Percentiles rank a stretch among this genome's conserved stretches.
These are phyloP conservation scores for Hydriomena furcata DNA, from an alignment of 2,888 invertebrate genomes.

Conservation along the genomic window DNA sequence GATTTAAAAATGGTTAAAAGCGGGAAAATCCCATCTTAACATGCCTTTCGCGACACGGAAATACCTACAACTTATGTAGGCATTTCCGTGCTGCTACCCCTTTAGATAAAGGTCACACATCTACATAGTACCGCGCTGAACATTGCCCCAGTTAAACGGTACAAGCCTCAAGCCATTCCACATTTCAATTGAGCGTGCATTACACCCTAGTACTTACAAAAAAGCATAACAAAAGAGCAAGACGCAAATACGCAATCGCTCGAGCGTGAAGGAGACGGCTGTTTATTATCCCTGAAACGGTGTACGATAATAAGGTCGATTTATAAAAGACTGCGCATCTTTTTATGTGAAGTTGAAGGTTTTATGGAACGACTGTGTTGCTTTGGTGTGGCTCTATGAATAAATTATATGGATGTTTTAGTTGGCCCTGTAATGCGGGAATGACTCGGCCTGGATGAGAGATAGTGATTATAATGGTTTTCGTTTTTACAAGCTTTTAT, in stretches of 20 bases:
- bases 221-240: constrained; percentile 32
- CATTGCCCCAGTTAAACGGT: background rate
- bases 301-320: constrained; percentile 45
- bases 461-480: background rate
- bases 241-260: constrained; percentile 22
- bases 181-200: constrained; percentile 21
- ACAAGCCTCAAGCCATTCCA: background rate
- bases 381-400: constrained; percentile 18
- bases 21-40: no score
- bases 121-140: no score
- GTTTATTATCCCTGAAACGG: constrained; percentile 40
- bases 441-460: background rate
- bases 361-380: constrained; percentile 21
- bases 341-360: constrained; percentile 35
- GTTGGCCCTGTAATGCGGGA: constrained; percentile 5
- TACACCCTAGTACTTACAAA: background rate
- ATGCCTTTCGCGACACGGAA: no score
- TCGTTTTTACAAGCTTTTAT: background rate
- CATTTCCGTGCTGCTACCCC: no score
- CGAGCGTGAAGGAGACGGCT: constrained; percentile 29
- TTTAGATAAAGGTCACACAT: no score
- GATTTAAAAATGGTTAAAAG: no score
- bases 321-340: constrained; percentile 40
- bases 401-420: constrained; percentile 25
- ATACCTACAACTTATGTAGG: no score